A percentile compares a stretch with the other conserved stretches of the same genome.
These are phyloP conservation scores for Aspidoscelis tigris DNA, from an alignment of 2,113 vertebrate species.

Conservation along the genomic window DNA sequence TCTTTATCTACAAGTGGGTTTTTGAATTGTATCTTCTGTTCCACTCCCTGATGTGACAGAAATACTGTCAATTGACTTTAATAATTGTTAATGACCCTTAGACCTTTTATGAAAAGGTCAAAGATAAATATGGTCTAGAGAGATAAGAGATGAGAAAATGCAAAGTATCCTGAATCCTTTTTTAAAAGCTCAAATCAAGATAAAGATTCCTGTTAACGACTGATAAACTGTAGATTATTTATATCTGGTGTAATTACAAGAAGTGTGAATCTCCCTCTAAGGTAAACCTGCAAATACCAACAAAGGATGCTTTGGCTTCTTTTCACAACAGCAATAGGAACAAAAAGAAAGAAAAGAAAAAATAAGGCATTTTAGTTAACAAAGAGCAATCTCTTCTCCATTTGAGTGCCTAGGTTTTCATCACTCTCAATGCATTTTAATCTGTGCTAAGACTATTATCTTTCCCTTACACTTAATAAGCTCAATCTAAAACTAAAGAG, in stretches of 20 bases:
- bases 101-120: not conserved
- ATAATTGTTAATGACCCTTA: not conserved
- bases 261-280: not conserved
- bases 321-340: slow-evolving; percentile 8
- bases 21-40: not conserved
- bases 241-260: not conserved
- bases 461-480: slow-evolving; percentile 44
- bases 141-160: not conserved
- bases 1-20: not conserved
- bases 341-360: not conserved
- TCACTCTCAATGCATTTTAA: slow-evolving; percentile 18
- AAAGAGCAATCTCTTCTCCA: slow-evolving; percentile 7
- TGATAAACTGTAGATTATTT: not conserved
- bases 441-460: slow-evolving; percentile 38
- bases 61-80: not conserved
- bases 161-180: not conserved
- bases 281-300: not conserved
- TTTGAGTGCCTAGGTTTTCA: slow-evolving; percentile 26
- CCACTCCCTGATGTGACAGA: not conserved
- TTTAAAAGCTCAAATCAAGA: not conserved
- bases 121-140: not conserved
- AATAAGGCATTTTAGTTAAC: slow-evolving; percentile 24
- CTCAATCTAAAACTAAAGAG: slow-evolving; percentile 35
- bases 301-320: not conserved
- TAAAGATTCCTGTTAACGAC: not conserved